Evolutionary conservation across 2,888 invertebrate species (phyloP), one percentile per base, ranked within the genome.

Genomic region (Oligia latruncula): DNA sequence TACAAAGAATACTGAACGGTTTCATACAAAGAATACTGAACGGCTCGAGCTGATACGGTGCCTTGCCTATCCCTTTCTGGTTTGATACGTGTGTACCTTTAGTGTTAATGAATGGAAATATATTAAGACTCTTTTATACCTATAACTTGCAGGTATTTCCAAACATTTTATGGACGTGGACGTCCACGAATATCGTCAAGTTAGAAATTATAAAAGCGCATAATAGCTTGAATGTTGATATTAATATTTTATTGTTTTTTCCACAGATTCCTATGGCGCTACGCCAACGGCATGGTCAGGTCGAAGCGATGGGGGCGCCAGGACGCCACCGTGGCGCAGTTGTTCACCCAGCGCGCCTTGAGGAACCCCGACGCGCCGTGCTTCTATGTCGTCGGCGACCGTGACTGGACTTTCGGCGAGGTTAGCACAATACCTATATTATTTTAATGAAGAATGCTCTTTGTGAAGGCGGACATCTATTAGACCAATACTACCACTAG

Each of bases 381-480:
- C 92, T 97, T 98, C 90, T 97, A 98, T 82, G 97, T 97, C 88
- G 97, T 97, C 91, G 98, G 98, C 82, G 98, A 97, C 87, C 96
- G 97, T 82, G 97, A 97, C 43, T 98, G 98, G 98, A 98, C 97
- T 4, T 98, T 97, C 91, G 95, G 97, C 89, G 97, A 98, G 93
- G 98, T 98, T 17, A 15, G n/a, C 43, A 66, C 35, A n/a, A 64
- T 62, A 71, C 64, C 40, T 40, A 17, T 23, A 58, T 71, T 52
- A 60, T 40, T 71, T 17, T 40, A 17, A 64, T 40, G 17, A 17
- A 52, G 20, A 43, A 60, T 60, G 29, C 9, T 23, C 15, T 46
- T 29, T n/a, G 13, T 65, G 17, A 17, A 35, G 23, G 23, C 6
- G 40, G 4, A 13, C 11, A 15, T 29, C 20, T 52, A 43, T 43